phyloP scores from a whole-genome alignment of 30 jellyfish, hydroid and myxozoan species.

The Turritopsis rubra region DNA sequence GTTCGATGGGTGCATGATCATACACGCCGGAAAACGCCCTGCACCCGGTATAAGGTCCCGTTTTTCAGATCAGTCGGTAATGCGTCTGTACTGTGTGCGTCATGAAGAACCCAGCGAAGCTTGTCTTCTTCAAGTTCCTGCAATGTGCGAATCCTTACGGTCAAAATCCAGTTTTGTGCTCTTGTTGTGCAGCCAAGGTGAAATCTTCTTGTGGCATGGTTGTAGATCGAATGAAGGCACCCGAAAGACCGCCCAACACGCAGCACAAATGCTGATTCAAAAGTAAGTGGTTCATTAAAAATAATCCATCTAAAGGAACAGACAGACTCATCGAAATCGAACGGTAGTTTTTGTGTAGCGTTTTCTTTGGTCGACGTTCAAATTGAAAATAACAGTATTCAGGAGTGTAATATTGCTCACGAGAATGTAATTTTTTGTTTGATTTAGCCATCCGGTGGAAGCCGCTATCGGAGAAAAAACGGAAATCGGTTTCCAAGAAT shows the following conservation, averaged over 20 bases:
- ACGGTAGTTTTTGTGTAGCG: too few relatives aligned
- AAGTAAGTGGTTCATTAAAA: constrained; percentile 78
- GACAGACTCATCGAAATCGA: too few relatives aligned
- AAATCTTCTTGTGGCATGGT: constrained; percentile 94
- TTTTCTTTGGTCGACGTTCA: too few relatives aligned
- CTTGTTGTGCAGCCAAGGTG: constrained; percentile 81
- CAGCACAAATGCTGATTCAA: constrained; percentile 76
- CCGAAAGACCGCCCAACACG: constrained; percentile 70
- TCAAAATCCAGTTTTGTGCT: constrained; percentile 82
- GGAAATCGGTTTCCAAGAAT: constrained; percentile 59
- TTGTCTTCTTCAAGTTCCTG: constrained; percentile 85
- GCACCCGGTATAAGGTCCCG: constrained; percentile 26
- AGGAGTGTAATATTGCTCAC: too few relatives aligned
- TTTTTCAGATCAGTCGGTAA: constrained; percentile 57
- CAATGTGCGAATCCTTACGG: constrained; percentile 75
- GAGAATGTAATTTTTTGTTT: too few relatives aligned
- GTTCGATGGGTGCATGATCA: constrained; percentile 91
- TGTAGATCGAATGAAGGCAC: constrained; percentile 75
- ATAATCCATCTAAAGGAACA: too few relatives aligned
- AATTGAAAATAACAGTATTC: too few relatives aligned
- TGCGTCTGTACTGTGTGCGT: constrained; percentile 77
- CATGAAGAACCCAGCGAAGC: constrained; percentile 71
- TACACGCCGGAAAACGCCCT: constrained; percentile 86
- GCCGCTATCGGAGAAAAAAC: constrained; percentile 66
- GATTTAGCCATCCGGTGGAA: constrained; percentile 94